Conservation (phyloP, 1,140 invertebrate species). For the Zaprionus africanus region DNA sequence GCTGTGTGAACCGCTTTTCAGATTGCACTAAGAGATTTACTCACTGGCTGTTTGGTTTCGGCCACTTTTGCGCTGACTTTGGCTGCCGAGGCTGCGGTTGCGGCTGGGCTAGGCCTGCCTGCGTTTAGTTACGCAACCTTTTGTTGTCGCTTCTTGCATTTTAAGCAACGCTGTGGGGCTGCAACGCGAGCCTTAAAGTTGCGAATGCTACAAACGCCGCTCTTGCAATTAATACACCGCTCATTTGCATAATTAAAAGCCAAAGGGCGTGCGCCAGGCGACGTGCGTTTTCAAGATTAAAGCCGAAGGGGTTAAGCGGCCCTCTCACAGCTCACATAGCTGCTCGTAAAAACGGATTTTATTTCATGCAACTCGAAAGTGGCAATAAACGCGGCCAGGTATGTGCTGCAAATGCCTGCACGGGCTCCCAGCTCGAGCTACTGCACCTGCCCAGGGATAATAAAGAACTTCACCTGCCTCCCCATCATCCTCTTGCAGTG, state of each 20-base stretch:
- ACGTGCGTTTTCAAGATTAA: slow-evolving; percentile 48
- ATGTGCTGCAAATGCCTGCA: slow-evolving; percentile 56
- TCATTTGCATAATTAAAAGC: slow-evolving; percentile 81
- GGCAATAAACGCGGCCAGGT: slow-evolving; percentile 68
- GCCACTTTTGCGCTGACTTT: slow-evolving; percentile 51
- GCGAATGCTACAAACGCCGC: slow-evolving; percentile 37
- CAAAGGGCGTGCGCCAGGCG: slow-evolving; percentile 1
- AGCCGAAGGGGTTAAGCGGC: slow-evolving; percentile 23
- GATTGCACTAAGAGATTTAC: slow-evolving; percentile 76
- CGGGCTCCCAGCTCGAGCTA: slow-evolving; percentile 18
- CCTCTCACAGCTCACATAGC: slow-evolving; percentile 58
- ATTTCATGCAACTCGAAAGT: slow-evolving; percentile 80
- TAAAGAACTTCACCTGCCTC: slow-evolving; percentile 35
- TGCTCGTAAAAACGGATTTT: slow-evolving; percentile 73
- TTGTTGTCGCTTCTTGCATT: slow-evolving; percentile 20
- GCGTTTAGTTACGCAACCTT: slow-evolving; percentile 48
- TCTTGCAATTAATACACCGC: slow-evolving; percentile 73
- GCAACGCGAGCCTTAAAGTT: slow-evolving; percentile 44
- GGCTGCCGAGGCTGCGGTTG: slow-evolving; percentile 22
- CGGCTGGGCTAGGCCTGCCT: not conserved
- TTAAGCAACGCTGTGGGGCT: slow-evolving; percentile 15
- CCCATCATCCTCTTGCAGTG: not conserved
- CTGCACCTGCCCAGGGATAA: slow-evolving; percentile 15
- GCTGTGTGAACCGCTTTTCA: slow-evolving; percentile 64
- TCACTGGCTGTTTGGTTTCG: slow-evolving; percentile 28